phyloP scores from a whole-genome alignment of 2,888 invertebrate genomes.

The Drosophila putrida region DNA sequence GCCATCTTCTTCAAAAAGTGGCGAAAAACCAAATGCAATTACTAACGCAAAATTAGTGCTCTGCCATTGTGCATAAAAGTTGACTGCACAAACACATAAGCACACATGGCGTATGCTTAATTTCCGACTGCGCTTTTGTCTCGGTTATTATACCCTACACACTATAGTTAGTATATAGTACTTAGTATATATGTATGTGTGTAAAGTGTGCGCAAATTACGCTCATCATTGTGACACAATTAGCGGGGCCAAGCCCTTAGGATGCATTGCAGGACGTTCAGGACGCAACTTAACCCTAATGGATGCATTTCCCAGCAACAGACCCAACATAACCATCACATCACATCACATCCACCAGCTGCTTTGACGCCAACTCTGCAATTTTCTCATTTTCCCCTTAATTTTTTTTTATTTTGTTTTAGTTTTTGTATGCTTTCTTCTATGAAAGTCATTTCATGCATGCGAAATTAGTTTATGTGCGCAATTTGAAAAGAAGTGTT shows the following conservation, averaged over 20 bases:
- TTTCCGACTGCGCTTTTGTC: conserved; percentile 55
- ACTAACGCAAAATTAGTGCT: conserved; percentile 77
- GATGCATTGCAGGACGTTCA: conserved; percentile 31
- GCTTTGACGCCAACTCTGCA: conserved; percentile 46
- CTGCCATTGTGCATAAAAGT: conserved; percentile 51
- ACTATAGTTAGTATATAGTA: background rate
- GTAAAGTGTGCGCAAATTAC: conserved; percentile 66
- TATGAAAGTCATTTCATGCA: conserved; percentile 76
- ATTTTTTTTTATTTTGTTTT: background rate
- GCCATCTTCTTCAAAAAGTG: conserved; percentile 30
- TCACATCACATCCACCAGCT: too few species aligned
- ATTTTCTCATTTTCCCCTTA: conserved; percentile 68
- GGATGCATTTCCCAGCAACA: conserved; percentile 58
- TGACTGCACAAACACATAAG: conserved; percentile 14
- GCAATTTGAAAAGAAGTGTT: conserved; percentile 66
- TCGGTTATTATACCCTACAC: conserved; percentile 14
- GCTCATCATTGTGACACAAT: conserved; percentile 81
- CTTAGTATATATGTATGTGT: conserved; percentile 15
- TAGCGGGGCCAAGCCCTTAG: conserved; percentile 47
- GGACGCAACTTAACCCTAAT: conserved; percentile 69
- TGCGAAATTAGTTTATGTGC: conserved; percentile 79
- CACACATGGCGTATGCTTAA: conserved; percentile 73
- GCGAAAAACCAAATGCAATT: conserved; percentile 74
- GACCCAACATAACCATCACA: conserved; percentile 9
- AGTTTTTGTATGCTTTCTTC: conserved; percentile 23